These are phyloP conservation scores for Leucoptera coffeella DNA, from an alignment of 2,888 invertebrate genomes.

Conservation along the genomic window DNA sequence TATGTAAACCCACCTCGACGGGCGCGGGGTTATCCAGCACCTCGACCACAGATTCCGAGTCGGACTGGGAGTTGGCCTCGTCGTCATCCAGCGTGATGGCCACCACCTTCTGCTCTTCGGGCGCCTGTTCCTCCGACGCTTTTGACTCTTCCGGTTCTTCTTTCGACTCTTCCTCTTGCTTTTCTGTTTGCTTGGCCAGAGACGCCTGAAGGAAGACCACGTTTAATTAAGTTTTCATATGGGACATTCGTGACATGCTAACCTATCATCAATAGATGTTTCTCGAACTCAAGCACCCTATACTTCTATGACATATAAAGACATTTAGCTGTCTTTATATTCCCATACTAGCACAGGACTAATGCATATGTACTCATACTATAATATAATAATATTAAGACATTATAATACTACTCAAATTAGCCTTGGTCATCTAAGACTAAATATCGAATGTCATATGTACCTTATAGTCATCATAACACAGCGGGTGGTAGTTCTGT, in stretches of 20 bases:
- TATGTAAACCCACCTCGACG: too few relatives aligned
- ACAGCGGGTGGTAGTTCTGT: slow-evolving; percentile 81
- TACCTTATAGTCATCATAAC: slow-evolving; percentile 83
- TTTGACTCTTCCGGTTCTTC: slow-evolving; percentile 17
- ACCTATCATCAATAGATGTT: too few relatives aligned
- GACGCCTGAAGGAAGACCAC: slow-evolving; percentile 31
- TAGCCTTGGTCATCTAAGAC: too few relatives aligned
- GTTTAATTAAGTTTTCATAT: too few relatives aligned
- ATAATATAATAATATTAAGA: too few relatives aligned
- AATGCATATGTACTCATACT: not conserved
- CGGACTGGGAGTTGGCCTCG: slow-evolving; percentile 27
- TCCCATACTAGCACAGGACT: too few relatives aligned
- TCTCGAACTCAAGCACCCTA: too few relatives aligned
- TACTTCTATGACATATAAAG: too few relatives aligned
- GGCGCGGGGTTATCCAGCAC: slow-evolving; percentile 14
- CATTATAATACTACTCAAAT: too few relatives aligned
- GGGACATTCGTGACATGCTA: too few relatives aligned
- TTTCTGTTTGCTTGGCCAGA: slow-evolving; percentile 12
- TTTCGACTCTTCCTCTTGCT: slow-evolving; percentile 9
- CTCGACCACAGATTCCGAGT: slow-evolving; percentile 33
- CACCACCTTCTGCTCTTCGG: slow-evolving; percentile 24
- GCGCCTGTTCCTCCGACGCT: slow-evolving; percentile 19
- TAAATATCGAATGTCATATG: not conserved
- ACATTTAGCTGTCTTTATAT: too few relatives aligned
- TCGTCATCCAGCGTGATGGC: slow-evolving; percentile 32